These are phyloP conservation scores for Drosophila pegasa DNA, from an alignment of 2,888 invertebrate species.

Conservation along the genomic window DNA sequence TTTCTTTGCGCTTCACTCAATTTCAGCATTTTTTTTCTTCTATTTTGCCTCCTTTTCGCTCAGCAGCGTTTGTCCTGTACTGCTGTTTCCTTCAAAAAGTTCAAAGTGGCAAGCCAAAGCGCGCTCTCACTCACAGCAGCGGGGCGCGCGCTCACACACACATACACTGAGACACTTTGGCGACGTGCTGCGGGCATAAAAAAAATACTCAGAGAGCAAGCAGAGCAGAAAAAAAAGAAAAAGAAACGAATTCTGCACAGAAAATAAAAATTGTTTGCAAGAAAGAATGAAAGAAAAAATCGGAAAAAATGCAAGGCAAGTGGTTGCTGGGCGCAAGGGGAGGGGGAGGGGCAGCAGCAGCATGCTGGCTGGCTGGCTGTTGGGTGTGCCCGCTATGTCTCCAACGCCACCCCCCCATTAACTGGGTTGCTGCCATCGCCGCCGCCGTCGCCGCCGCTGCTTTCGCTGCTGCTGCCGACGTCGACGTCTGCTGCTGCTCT, in stretches of 20 bases:
- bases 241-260: slow-evolving; percentile 77
- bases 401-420: slow-evolving; percentile 48
- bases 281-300: slow-evolving; percentile 81
- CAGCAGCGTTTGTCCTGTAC: slow-evolving; percentile 52
- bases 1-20: slow-evolving; percentile 79
- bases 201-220: slow-evolving; percentile 66
- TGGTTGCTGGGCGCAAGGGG: slow-evolving; percentile 63
- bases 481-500: slow-evolving; percentile 25
- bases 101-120: slow-evolving; percentile 77
- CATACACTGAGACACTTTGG: slow-evolving; percentile 68
- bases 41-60: slow-evolving; percentile 69
- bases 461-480: slow-evolving; percentile 16
- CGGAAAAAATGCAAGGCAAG: slow-evolving; percentile 82
- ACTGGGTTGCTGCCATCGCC: slow-evolving; percentile 48
- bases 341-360: slow-evolving; percentile 29
- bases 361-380: slow-evolving; percentile 45
- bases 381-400: slow-evolving; percentile 66
- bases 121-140: slow-evolving; percentile 64
- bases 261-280: slow-evolving; percentile 82
- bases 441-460: slow-evolving; percentile 20
- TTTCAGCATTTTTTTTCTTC: slow-evolving; percentile 73
- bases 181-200: slow-evolving; percentile 68
- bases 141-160: slow-evolving; percentile 32
- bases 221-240: slow-evolving; percentile 50
- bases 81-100: slow-evolving; percentile 78